These are phyloP conservation scores for Unio pictorum DNA, from an alignment of 2,888 invertebrate species.

Conservation along the genomic window DNA sequence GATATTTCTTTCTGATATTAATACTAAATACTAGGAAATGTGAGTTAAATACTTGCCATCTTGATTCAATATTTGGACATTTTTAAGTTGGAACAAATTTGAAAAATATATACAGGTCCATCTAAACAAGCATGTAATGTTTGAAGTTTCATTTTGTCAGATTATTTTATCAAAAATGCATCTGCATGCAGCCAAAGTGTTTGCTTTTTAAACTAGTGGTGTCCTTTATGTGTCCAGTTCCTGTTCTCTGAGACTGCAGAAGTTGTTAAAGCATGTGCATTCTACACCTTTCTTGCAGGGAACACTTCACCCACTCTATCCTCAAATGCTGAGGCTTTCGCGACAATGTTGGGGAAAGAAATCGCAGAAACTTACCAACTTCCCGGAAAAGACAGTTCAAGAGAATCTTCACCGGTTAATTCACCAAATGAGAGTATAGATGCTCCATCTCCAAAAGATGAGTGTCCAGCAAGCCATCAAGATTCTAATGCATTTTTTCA, in stretches of 20 bases:
- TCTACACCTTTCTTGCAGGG: slow-evolving; percentile 69
- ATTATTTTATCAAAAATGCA: too few relatives aligned
- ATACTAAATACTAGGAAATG: too few relatives aligned
- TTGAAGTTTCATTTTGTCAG: too few relatives aligned
- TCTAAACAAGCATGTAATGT: too few relatives aligned
- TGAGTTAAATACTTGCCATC: too few relatives aligned
- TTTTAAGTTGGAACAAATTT: too few relatives aligned
- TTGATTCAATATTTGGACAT: too few relatives aligned
- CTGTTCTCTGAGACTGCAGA: neutral
- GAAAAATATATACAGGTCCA: too few relatives aligned
- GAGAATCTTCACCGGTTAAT: slow-evolving; percentile 24
- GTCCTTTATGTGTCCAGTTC: too few relatives aligned
- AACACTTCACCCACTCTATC: slow-evolving; percentile 49
- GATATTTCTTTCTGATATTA: too few relatives aligned
- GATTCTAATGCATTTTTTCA: slow-evolving; percentile 3
- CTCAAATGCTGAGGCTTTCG: slow-evolving; percentile 70
- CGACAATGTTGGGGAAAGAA: slow-evolving; percentile 81
- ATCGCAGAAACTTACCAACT: slow-evolving; percentile 81
- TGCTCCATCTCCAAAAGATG: slow-evolving; percentile 29
- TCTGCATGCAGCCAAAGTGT: too few relatives aligned
- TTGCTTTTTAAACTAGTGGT: too few relatives aligned
- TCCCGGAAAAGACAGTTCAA: slow-evolving; percentile 10
- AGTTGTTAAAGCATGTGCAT: slow-evolving; percentile 52
- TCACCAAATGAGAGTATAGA: slow-evolving; percentile 21
- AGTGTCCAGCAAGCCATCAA: slow-evolving; percentile 24